Percentiles rank a stretch among this genome's conserved stretches.
Evolutionary conservation across 1,140 invertebrate species (phyloP).

Genomic region (Bombus impatiens): DNA sequence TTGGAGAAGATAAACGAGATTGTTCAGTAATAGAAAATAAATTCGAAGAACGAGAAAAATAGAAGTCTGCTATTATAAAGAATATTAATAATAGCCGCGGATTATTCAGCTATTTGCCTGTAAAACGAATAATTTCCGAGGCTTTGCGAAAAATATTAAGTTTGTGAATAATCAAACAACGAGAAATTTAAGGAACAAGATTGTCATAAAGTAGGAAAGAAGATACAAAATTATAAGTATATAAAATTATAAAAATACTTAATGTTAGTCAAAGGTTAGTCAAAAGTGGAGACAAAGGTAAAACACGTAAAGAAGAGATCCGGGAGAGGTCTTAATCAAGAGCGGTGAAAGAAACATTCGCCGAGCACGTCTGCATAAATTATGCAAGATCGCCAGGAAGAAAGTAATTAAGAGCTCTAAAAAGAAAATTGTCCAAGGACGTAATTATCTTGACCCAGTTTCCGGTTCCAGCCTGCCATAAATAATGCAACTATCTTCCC

Average conservation of each 20-base stretch:
- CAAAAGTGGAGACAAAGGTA: background rate
- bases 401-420: slow-evolving; percentile 4
- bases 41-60: too few relatives aligned
- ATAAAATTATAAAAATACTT: background rate
- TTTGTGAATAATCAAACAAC: background rate
- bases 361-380: slow-evolving; percentile 4
- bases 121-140: too few relatives aligned
- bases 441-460: slow-evolving; percentile 8
- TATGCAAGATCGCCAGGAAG: background rate
- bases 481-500: background rate
- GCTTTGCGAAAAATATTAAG: too few relatives aligned
- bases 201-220: background rate
- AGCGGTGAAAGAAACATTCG: background rate
- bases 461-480: background rate
- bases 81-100: too few relatives aligned
- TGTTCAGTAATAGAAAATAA: too few relatives aligned
- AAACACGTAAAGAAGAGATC: background rate
- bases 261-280: background rate
- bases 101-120: too few relatives aligned
- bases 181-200: background rate
- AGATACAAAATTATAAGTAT: background rate
- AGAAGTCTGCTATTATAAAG: too few relatives aligned
- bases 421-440: background rate
- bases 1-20: too few relatives aligned
- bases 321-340: background rate